Evolutionary conservation across 2,113 vertebrate genomes (phyloP).

Genomic region (Danionella cerebrum): DNA sequence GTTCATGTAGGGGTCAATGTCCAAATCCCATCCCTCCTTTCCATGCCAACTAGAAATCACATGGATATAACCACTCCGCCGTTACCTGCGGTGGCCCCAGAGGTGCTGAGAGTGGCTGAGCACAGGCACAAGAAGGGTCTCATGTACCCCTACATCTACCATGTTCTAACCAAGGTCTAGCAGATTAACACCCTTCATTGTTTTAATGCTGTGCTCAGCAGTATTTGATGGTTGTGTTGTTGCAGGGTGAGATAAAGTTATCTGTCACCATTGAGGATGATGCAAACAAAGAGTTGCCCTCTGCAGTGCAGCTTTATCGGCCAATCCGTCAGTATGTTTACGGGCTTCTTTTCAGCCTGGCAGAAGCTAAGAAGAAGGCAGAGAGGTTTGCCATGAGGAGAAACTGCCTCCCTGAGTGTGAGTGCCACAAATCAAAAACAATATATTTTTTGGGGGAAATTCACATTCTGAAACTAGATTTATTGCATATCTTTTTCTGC

Average conservation of each 20-base stretch:
- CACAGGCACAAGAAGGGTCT: constrained; percentile 92
- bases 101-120: constrained; percentile 90
- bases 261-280: constrained; percentile 94
- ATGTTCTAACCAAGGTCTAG: constrained; percentile 86
- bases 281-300: constrained; percentile 93
- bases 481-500: too few relatives aligned
- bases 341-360: constrained; percentile 93
- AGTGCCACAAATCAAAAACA: constrained; percentile 7
- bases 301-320: constrained; percentile 87
- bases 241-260: constrained; percentile 92
- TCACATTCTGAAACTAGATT: too few relatives aligned
- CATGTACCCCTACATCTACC: constrained; percentile 95
- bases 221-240: constrained; percentile 18
- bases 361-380: constrained; percentile 88
- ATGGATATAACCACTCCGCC: constrained; percentile 95
- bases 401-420: constrained; percentile 80
- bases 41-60: constrained; percentile 94
- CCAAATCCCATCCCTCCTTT: constrained; percentile 88
- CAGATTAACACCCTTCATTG: too few relatives aligned
- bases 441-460: too few relatives aligned
- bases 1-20: constrained; percentile 67
- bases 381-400: constrained; percentile 88
- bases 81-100: constrained; percentile 81
- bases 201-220: not conserved
- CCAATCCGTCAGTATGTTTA: constrained; percentile 94